Evolutionary conservation across 2,797 vertebrate genomes (phyloP), one percentile per base, ranked within the genome.

Genomic region (Galago senegalensis): DNA sequence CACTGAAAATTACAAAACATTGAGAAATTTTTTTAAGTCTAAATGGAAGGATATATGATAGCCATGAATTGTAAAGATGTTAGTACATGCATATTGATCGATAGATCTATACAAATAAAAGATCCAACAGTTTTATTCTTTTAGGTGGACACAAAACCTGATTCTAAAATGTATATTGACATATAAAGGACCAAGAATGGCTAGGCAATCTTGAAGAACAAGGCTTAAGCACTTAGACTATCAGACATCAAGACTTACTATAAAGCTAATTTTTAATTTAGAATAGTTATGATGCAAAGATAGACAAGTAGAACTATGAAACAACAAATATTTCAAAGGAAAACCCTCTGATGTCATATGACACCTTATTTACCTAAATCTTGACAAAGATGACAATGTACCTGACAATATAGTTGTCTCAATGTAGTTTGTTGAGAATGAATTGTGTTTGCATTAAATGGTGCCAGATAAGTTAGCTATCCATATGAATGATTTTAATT

Each of bases 121-220:
- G 69, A 5, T 37, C 29, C 60, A 76, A 63, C 31, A 69, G 4
- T n/a, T 84, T 67, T 56, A 85, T 58, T 43, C 77, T 76, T n/a
- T 85, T 67, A 46, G 46, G 18, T 69, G 37, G 25, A 61, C 49
- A 93, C 4, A 79, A 31, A 93, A 87, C 58, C 5, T 80, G n/a
- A 93, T 60, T 72, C 18, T 93, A 72, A 87, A 87, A 80, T 87
- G 70, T 61, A 37, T 31, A 80, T 37, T 43, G 29, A 86, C n/a
- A 85, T 85, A 77, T 76, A 76, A 85, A 58, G 13, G 31, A n/a
- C 16, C 20, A 76, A 85, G 29, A 65, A 86, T 23, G 11, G 29
- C 37, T 12, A 49, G 5, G 1, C 12, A 31, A 58, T 60, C 53
- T 79, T 93, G 18, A 70, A 86, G 53, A 80, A 80, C 53, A 60